Evolutionary conservation across 2,797 vertebrate genomes (phyloP), one percentile per base, ranked within the genome.

Genomic region (Rachycentron canadum): DNA sequence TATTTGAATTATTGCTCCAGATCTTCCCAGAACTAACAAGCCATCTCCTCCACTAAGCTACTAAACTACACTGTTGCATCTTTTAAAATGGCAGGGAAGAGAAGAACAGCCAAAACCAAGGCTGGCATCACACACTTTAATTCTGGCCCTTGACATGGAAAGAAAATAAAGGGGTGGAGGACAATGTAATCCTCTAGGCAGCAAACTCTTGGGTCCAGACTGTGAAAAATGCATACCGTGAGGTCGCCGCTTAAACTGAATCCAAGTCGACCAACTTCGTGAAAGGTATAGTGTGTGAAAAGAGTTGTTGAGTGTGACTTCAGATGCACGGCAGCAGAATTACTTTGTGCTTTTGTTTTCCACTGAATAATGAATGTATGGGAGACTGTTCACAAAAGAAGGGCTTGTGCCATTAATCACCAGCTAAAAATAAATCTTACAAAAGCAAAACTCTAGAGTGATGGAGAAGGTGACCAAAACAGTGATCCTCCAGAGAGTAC

Each of bases 351-450:
- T 83, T 67, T 80, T 85, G 55, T 85, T 82, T 85, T 78, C 67
- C 69, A 38, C 34, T 76, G 60, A 73, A 75, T 73, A 77, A 82
- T 73, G 28, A 57, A 47, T 14, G 45, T 17, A 32, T 14, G 69
- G 41, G 16, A 71, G 63, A 56, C 23, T 62, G 50, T 38, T 77
- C 69, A 41, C 73, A 73, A 38, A 86, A 69, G 75, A 81, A 50
- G 25, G 63, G 47, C 56, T 43, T 23, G 58, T 38, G 34, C 67
- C 68, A 88, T 92, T 89, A 86, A 83, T 91, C 89, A 88, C 14
- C 0, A 8, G 65, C 86, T 88, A 89, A 91, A 91, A 88, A 90
- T 91, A 88, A 90, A 87, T 84, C 62, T 43, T 61, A 55, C 68
- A 70, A 53, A 70, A 58, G 60, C 69, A 19, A 68, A 63, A 56